phyloP scores from a whole-genome alignment of 2,888 invertebrate species.

The Sphaerophoria taeniata region DNA sequence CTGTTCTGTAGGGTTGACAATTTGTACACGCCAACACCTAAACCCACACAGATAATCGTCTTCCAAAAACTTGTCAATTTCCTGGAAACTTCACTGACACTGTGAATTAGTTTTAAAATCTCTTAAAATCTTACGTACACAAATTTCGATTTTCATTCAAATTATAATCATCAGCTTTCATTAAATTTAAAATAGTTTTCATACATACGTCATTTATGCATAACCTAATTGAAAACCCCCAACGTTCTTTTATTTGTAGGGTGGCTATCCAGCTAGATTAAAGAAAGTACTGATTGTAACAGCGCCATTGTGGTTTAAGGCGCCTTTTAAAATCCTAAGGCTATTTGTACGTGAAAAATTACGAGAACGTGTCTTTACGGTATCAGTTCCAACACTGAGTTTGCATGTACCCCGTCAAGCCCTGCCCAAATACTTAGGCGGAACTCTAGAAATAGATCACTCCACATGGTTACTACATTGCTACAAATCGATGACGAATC shows the following conservation, averaged over 20 bases:
- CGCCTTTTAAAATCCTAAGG: conserved; percentile 97
- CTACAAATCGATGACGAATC: conserved; percentile 93
- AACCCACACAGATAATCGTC: too few species aligned
- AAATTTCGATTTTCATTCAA: too few species aligned
- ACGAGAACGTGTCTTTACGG: conserved; percentile 97
- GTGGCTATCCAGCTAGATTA: conserved; percentile 97
- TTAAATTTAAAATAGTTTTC: too few species aligned
- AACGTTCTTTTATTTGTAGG: conserved; percentile 86
- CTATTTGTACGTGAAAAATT: conserved; percentile 98
- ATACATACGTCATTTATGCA: too few species aligned
- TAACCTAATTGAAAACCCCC: not conserved
- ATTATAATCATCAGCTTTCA: too few species aligned
- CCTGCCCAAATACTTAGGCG: conserved; percentile 94
- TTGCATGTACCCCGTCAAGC: conserved; percentile 95
- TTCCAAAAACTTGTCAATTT: too few species aligned
- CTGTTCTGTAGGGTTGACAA: too few species aligned
- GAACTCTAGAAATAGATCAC: conserved; percentile 94
- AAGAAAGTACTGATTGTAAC: conserved; percentile 99
- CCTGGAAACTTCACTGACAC: too few species aligned
- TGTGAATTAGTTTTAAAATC: too few species aligned
- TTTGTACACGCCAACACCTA: too few species aligned
- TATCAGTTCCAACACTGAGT: conserved; percentile 94
- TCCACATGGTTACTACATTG: conserved; percentile 92
- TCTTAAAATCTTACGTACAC: too few species aligned
- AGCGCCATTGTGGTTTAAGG: conserved; percentile 99